A percentile compares a stretch with the other conserved stretches of the same genome.
Conservation (phyloP, 2,113 vertebrate species). For the Glaucidium brasilianum region DNA sequence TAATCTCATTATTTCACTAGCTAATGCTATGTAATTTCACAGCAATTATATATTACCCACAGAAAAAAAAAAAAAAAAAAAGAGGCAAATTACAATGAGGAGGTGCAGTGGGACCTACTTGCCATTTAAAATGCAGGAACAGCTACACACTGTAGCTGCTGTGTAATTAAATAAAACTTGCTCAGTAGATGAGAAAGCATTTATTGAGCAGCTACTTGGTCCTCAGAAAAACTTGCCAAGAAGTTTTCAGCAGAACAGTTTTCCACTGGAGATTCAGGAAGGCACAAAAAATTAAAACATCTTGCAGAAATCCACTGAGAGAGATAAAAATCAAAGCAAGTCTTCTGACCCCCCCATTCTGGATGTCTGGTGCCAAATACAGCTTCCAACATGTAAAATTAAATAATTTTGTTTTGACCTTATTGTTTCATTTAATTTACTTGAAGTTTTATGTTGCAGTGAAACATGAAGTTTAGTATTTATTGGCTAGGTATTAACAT, state of each 20-base stretch:
- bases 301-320: background rate
- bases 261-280: background rate
- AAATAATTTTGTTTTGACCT: background rate
- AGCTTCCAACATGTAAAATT: background rate
- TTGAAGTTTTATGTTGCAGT: background rate
- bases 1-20: background rate
- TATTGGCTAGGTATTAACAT: background rate
- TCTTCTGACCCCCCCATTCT: background rate
- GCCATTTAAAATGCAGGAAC: background rate
- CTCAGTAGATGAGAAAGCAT: background rate
- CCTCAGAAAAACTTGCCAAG: background rate
- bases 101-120: background rate
- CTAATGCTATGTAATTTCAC: background rate
- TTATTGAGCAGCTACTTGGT: background rate
- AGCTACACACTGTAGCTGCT: background rate
- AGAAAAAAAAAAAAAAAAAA: background rate
- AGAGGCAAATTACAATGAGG: background rate
- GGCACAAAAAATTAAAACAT: background rate
- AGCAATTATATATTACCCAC: background rate
- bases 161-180: background rate
- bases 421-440: background rate
- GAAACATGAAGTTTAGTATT: background rate
- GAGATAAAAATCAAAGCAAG: background rate
- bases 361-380: background rate
- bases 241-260: background rate